Percentiles rank a stretch among this genome's conserved stretches.
Conservation (phyloP, 2,797 vertebrate species). For the Myotis vivesi region DNA sequence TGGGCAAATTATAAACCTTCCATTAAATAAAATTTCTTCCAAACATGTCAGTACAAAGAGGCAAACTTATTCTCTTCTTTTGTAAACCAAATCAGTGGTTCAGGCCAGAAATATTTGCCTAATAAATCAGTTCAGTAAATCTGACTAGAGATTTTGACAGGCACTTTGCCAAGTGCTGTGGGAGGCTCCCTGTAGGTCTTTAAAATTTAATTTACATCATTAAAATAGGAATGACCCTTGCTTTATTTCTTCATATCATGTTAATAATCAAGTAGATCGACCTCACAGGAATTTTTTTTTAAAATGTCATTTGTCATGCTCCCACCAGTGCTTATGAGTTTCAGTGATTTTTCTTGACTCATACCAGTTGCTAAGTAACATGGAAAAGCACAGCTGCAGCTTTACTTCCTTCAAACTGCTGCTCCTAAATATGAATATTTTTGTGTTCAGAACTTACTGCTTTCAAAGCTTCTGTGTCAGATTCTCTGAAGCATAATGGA, state of each 20-base stretch:
- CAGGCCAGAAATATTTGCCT: neutral
- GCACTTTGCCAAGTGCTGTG: neutral
- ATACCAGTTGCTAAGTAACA: constrained; percentile 85
- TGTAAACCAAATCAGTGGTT: neutral
- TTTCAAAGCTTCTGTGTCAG: constrained; percentile 77
- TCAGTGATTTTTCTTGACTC: constrained; percentile 67
- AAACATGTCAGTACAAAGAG: neutral
- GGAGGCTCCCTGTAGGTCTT: neutral
- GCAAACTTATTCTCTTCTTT: neutral
- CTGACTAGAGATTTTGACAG: neutral
- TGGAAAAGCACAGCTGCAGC: constrained; percentile 73
- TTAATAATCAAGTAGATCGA: neutral
- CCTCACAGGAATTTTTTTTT: constrained; percentile 16
- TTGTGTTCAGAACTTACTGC: constrained; percentile 75
- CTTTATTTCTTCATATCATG: constrained; percentile 45
- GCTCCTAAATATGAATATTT: constrained; percentile 82
- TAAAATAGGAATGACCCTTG: constrained; percentile 33
- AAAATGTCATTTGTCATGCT: constrained; percentile 37
- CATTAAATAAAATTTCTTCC: neutral
- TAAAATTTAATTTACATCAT: constrained; percentile 48
- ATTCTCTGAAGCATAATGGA: constrained; percentile 77
- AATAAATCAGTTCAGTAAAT: constrained; percentile 27
- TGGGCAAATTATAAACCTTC: neutral
- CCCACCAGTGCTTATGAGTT: constrained; percentile 43
- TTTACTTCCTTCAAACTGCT: constrained; percentile 76